These are phyloP conservation scores for Gerosis bhagava DNA, from an alignment of 2,888 invertebrate species.

Conservation along the genomic window DNA sequence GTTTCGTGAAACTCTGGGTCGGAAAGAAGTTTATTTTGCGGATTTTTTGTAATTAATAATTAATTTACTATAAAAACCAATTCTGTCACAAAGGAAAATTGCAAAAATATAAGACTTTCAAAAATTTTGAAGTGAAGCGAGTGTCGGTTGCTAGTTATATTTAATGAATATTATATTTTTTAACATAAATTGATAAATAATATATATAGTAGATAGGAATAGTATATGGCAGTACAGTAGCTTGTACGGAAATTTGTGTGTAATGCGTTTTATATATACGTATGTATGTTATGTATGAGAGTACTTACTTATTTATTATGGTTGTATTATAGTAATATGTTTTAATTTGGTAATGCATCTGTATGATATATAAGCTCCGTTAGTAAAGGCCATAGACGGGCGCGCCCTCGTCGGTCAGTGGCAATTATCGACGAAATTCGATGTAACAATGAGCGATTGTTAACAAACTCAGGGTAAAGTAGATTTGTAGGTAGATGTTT, in stretches of 20 bases:
- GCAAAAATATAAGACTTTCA: too few species aligned
- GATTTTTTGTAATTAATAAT: too few species aligned
- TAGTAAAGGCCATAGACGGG: constrained; percentile 35
- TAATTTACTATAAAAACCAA: too few species aligned
- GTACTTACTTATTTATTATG: constrained; percentile 43
- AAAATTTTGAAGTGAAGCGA: too few species aligned
- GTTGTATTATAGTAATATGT: constrained; percentile 28
- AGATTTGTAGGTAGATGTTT: constrained; percentile 77
- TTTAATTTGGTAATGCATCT: constrained; percentile 52
- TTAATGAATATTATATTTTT: too few species aligned
- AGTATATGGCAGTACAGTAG: constrained; percentile 64
- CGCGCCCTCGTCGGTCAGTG: not conserved
- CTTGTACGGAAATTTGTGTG: constrained; percentile 60
- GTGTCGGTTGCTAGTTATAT: too few species aligned
- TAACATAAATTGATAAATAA: too few species aligned
- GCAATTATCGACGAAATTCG: constrained; percentile 39
- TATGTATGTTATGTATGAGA: constrained; percentile 50
- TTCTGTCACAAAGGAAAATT: too few species aligned
- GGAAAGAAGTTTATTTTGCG: too few species aligned
- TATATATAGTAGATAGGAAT: constrained; percentile 53
- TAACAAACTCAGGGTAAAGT: constrained; percentile 47
- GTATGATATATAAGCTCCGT: constrained; percentile 40
- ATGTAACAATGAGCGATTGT: constrained; percentile 36
- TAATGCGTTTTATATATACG: constrained; percentile 57
- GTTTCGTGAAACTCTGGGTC: too few species aligned